These are phyloP conservation scores for Emys orbicularis DNA, from an alignment of 2,797 vertebrate genomes.

Conservation along the genomic window DNA sequence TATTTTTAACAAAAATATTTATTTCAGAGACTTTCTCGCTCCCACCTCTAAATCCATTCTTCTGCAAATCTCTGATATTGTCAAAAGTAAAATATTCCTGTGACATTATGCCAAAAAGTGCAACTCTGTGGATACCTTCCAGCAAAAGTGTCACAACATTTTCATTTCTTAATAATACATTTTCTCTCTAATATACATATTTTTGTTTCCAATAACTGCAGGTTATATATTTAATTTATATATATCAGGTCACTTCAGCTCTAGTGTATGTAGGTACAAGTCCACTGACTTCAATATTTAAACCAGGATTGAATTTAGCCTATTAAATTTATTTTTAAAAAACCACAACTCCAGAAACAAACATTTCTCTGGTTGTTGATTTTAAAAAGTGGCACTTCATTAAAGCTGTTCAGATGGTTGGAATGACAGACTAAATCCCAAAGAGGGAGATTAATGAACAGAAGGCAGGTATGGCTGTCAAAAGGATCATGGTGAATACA, in stretches of 20 bases:
- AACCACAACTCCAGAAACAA: background rate
- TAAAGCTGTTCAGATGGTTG: background rate
- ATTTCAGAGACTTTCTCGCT: background rate
- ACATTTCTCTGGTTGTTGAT: background rate
- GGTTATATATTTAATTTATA: background rate
- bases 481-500: background rate
- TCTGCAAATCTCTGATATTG: background rate
- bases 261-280: background rate
- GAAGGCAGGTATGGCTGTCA: background rate
- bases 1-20: background rate
- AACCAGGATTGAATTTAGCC: background rate
- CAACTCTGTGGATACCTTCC: background rate
- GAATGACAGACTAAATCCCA: background rate
- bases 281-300: background rate
- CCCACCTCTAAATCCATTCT: background rate
- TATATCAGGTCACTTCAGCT: no score
- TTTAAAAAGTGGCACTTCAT: background rate
- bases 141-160: background rate
- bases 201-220: background rate
- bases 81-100: background rate
- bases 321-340: background rate
- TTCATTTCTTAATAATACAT: background rate
- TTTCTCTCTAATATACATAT: background rate
- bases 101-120: background rate
- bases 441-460: background rate